phyloP scores from a whole-genome alignment of 1,140 invertebrate species.

The Drosophila grimshawi region DNA sequence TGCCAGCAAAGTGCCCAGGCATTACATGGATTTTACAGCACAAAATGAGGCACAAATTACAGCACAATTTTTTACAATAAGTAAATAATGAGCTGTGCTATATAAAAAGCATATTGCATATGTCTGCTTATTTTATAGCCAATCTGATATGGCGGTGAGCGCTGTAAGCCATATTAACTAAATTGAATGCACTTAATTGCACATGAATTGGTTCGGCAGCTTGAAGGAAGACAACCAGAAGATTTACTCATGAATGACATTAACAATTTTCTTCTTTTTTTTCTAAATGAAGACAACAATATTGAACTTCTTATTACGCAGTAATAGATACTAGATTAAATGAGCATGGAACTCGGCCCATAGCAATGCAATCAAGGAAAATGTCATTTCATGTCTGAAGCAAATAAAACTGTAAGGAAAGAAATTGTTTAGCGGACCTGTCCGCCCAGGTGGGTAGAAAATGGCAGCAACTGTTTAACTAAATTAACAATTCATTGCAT shows the following conservation, averaged over 20 bases:
- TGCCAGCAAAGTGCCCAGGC: conserved; percentile 38
- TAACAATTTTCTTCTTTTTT: background rate
- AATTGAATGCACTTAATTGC: background rate
- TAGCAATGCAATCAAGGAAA: conserved; percentile 51
- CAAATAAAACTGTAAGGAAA: conserved; percentile 14
- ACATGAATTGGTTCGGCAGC: background rate
- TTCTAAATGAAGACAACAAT: background rate
- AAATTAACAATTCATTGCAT: conserved; percentile 77
- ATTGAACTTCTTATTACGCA: conserved; percentile 19
- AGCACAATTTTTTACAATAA: conserved; percentile 10
- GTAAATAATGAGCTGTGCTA: background rate
- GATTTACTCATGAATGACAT: background rate
- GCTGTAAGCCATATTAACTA: background rate
- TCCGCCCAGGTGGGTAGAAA: conserved; percentile 30
- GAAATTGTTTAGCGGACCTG: conserved; percentile 33
- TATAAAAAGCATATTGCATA: background rate
- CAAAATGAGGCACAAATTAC: conserved; percentile 32
- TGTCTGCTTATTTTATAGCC: background rate
- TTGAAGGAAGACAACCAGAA: background rate
- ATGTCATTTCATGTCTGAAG: conserved; percentile 42
- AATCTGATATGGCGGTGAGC: background rate
- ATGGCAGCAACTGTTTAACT: conserved; percentile 62
- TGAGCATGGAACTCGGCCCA: conserved; percentile 16
- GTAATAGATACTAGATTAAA: conserved; percentile 23
- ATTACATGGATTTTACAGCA: conserved; percentile 28